Evolutionary conservation across 2,113 vertebrate genomes (phyloP).

Genomic region (Nothoprocta perdicaria): DNA sequence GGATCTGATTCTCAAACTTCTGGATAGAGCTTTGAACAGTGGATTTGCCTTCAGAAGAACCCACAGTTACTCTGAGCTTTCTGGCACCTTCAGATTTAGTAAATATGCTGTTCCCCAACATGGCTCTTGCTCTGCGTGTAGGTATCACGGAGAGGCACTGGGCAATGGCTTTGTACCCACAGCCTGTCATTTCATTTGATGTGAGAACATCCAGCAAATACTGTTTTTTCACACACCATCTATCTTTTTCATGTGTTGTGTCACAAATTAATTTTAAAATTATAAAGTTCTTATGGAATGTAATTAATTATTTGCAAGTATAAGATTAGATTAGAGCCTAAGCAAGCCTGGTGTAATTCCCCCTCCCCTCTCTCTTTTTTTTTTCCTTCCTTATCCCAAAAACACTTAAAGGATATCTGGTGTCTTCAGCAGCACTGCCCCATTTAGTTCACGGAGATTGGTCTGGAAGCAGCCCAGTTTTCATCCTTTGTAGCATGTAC

Average conservation of each 20-base stretch:
- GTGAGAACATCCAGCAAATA: no score
- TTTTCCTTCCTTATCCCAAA: not conserved
- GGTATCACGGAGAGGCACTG: not conserved
- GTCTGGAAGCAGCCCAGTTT: not conserved
- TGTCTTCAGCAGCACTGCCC: not conserved
- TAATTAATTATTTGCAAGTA: not conserved
- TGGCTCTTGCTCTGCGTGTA: accelerated
- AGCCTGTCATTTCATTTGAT: not conserved
- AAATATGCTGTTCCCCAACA: not conserved
- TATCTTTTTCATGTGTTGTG: not conserved
- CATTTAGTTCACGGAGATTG: not conserved
- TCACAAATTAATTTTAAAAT: not conserved
- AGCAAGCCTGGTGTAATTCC: not conserved
- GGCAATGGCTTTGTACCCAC: accelerated
- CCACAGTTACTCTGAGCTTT: not conserved
- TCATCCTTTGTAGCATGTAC: accelerated
- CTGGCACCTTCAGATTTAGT: not conserved
- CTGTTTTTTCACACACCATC: not conserved
- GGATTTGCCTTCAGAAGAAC: not conserved
- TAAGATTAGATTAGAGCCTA: accelerated
- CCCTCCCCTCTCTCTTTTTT: no score
- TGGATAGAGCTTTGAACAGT: not conserved
- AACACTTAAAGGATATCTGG: not conserved
- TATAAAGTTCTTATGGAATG: not conserved
- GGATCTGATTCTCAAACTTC: not conserved